Percentiles rank a stretch among this genome's conserved stretches.
Evolutionary conservation across 2,113 vertebrate species (phyloP).

Genomic region (Melanotaenia duboulayi): DNA sequence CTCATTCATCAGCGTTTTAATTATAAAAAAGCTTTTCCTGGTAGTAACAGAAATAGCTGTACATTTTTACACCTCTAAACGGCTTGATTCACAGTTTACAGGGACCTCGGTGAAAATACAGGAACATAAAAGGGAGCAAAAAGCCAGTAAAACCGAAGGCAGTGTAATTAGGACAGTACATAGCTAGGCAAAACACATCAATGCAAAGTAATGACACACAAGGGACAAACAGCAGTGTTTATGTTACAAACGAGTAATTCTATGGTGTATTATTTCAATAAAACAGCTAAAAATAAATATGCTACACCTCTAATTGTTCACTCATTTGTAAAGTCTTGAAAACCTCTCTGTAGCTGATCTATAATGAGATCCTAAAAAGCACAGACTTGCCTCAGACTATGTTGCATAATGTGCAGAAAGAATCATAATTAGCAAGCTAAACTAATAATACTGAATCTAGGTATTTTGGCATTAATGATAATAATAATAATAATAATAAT

Average conservation of each 20-base stretch:
- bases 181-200: constrained; percentile 37
- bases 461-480: too few species aligned
- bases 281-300: not conserved
- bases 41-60: constrained; percentile 31
- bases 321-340: not conserved
- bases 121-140: constrained; percentile 31
- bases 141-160: constrained; percentile 44
- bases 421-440: not conserved
- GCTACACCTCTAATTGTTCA: not conserved
- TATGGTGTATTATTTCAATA: constrained; percentile 19
- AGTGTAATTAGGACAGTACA: constrained; percentile 30
- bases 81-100: constrained; percentile 10
- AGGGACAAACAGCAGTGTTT: constrained; percentile 20
- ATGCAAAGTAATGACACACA: constrained; percentile 9
- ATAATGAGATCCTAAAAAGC: not conserved
- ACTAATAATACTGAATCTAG: not conserved
- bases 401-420: not conserved
- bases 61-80: constrained; percentile 13
- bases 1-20: not conserved
- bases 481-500: too few species aligned
- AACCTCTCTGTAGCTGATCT: not conserved
- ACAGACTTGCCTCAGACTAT: not conserved
- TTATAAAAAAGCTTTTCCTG: not conserved
- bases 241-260: constrained; percentile 25
- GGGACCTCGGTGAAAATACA: constrained; percentile 31